Evolutionary conservation across 2,888 invertebrate genomes (phyloP), one percentile per base, ranked within the genome.

Genomic region (Cosmia pyralina): DNA sequence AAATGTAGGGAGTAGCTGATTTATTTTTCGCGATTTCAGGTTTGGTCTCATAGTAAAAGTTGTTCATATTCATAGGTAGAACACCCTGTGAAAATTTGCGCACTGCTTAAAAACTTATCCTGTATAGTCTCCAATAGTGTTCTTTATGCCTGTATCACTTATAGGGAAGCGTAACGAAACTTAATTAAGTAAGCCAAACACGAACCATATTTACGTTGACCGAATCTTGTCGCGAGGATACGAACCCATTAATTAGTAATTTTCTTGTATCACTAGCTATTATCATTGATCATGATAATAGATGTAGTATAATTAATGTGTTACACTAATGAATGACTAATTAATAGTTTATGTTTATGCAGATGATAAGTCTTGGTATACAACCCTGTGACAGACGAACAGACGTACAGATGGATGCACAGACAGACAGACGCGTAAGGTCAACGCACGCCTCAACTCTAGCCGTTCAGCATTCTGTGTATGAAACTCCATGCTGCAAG

Each of bases 231-330:
- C 48, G 17, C 63, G n/a, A 44, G 19, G 19, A 57, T 50, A 53
- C 28, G 44, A 17, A 46, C 13, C 22, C 53, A 52, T 52, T 22
- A 59, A 57, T 57, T 52, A 62, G 38, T 46, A 10, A 62, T 72
- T 34, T 50, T 55, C n/a, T 48, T 58, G 58, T 50, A 52, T 63
- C 22, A 28, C 28, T 52, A 63, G n/a, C 17, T 19, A 22, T 13
- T 28, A 71, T 57, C 60, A 34, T 58, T 13, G 38, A 71, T 57
- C 60, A 34, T 58, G 48, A 72, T 71, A 73, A 67, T 19, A 77
- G n/a, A 48, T 68, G 46, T 57, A 44, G 34, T 38, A 6, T 55
- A 55, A 48, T 65, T 55, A 57, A 77, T 57, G 22, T 44, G 34
- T 44, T 58, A 50, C n/a, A 44, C 13, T 50, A 28, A 38, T 38